These are phyloP conservation scores for Brachyptera putata DNA, from an alignment of 2,888 invertebrate species.

Conservation along the genomic window DNA sequence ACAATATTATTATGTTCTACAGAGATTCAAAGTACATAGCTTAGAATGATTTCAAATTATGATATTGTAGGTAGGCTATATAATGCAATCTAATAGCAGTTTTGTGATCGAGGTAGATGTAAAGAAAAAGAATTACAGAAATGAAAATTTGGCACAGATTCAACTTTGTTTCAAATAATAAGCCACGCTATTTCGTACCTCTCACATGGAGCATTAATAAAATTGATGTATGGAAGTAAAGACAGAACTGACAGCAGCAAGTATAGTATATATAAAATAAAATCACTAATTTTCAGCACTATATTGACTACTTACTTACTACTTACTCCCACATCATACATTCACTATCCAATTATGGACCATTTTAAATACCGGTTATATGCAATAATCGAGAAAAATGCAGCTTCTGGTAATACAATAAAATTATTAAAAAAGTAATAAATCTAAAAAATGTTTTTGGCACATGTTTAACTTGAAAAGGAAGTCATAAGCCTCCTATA, in stretches of 20 bases:
- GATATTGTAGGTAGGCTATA: background rate
- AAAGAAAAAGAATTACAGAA: background rate
- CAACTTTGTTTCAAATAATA: background rate
- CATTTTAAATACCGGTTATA: no score
- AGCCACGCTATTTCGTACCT: background rate
- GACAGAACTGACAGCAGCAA: no score
- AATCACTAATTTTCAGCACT: no score
- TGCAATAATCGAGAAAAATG: background rate
- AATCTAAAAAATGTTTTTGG: constrained; percentile 11
- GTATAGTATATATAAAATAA: no score
- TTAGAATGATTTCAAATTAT: background rate
- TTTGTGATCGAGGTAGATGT: background rate
- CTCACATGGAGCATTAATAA: no score
- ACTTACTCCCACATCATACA: no score
- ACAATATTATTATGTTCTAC: background rate
- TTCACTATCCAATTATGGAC: no score
- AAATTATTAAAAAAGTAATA: constrained; percentile 5
- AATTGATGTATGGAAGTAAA: no score
- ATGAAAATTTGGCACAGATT: background rate
- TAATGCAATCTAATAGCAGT: background rate
- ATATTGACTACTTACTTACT: no score
- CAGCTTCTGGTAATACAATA: background rate
- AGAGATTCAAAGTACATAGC: background rate
- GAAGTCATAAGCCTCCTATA: background rate
- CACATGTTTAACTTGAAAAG: constrained; percentile 5